Evolutionary conservation across 2,113 vertebrate genomes (phyloP), one percentile per base, ranked within the genome.

Genomic region (Taxidea taxus): DNA sequence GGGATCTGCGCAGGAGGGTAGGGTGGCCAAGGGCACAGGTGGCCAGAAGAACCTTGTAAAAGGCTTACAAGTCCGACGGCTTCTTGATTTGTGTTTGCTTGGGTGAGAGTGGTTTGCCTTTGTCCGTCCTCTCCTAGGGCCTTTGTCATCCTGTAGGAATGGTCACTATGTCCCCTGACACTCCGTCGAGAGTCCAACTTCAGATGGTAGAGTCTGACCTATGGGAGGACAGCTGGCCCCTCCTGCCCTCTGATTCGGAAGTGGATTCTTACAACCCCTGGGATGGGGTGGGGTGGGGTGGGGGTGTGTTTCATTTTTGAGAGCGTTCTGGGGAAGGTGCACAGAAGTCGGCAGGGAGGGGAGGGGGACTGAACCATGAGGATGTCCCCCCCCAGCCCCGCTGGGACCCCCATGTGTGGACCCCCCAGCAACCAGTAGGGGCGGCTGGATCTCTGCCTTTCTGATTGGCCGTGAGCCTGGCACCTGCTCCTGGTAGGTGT

Each of bases 1-100:
- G 39, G 66, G 7, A 42, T 27, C 2, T 0, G 0, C 23, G 16
- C 0, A 0, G n/a, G 49, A 37, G 60, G 11, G 7, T 0, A 4
- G 2, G 20, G 10, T 23, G 31, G 27, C 66, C 11, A 1, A 1
- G 21, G 81, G 60, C 84, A 18, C 18, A 2, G 85, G 54, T 8
- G 1, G 29, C 58, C 75, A 2, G 27, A 37, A 74, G 49, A 49
- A n/a, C 0, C 11, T 6, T 21, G 25, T 27, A 14, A 39, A 39
- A 16, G n/a, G 16, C 49, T 31, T 51, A 7, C 49, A 37, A 16
- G 49, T 27, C 62, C 2, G 1, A 0, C 0, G 2, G 62, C 93
- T 39, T 75, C 64, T 8, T 15, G 68, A 13, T 47, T 23, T 34
- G 7, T 1, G 3, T 84, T 80, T 64, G 66, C 68, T 21, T 16